Evolutionary conservation across 2,113 vertebrate genomes (phyloP).

Genomic region (Laticauda laticaudata): DNA sequence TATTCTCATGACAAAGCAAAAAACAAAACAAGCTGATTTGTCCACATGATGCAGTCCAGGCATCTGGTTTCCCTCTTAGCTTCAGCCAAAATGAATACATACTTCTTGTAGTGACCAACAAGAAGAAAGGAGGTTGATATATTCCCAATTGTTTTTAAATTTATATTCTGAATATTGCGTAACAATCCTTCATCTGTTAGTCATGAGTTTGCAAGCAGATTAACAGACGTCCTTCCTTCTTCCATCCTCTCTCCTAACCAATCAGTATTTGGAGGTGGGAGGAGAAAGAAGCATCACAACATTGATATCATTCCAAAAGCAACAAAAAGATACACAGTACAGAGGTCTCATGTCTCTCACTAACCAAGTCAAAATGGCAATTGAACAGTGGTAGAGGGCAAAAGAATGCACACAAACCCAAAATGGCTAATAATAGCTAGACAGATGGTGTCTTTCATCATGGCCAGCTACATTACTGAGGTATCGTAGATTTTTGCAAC

Average conservation of each 20-base stretch:
- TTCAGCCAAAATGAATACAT: not conserved
- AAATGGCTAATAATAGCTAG: not conserved
- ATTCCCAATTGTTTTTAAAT: not conserved
- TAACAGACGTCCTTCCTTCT: not conserved
- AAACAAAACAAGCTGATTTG: not conserved
- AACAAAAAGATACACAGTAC: not conserved
- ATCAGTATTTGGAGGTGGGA: not conserved
- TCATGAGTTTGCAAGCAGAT: not conserved
- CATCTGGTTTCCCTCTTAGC: not conserved
- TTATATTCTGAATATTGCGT: not conserved
- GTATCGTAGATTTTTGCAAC: not conserved
- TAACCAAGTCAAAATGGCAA: not conserved
- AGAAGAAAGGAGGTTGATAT: not conserved
- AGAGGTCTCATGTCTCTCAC: not conserved
- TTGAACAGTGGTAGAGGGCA: not conserved
- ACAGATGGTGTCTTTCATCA: not conserved
- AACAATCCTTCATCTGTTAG: not conserved
- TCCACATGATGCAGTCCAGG: not conserved
- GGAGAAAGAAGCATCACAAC: not conserved
- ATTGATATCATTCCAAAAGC: not conserved
- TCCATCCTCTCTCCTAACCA: not conserved
- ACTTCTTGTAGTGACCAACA: not conserved
- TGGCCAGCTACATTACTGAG: not conserved
- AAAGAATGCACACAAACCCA: not conserved
- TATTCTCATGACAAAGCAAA: not conserved